These are phyloP conservation scores for Botia almorhae DNA, from an alignment of 2,797 vertebrate species.

Conservation along the genomic window DNA sequence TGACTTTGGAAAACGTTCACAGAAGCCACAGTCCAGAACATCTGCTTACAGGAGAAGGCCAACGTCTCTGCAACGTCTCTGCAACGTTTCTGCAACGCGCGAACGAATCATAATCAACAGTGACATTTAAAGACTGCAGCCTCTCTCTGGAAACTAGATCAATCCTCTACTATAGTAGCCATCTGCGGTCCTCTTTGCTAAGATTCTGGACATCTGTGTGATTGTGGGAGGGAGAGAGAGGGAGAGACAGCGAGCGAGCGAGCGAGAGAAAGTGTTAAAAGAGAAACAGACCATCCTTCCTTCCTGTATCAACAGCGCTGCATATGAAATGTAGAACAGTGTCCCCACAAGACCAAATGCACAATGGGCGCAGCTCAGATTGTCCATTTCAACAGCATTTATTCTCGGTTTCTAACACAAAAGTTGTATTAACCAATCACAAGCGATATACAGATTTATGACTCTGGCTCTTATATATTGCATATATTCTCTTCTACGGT, in stretches of 20 bases:
- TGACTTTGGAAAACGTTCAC: conserved; percentile 39
- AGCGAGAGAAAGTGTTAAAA: conserved; percentile 41
- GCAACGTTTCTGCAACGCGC: conserved; percentile 49
- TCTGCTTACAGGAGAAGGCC: conserved; percentile 44
- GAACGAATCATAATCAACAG: conserved; percentile 56
- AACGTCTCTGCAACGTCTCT: conserved; percentile 39
- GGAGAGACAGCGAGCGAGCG: neutral
- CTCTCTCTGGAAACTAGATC: conserved; percentile 67
- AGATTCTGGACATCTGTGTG: conserved; percentile 59
- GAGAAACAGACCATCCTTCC: conserved; percentile 41
- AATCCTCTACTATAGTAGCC: conserved; percentile 77
- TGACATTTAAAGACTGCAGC: conserved; percentile 63
- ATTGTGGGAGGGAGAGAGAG: conserved; percentile 33
- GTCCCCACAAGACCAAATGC: conserved; percentile 6
- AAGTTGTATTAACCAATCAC: conserved; percentile 23
- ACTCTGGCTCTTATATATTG: conserved; percentile 10
- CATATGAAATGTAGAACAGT: conserved; percentile 47
- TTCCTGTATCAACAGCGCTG: conserved; percentile 40
- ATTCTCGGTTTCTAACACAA: neutral
- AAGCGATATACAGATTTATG: neutral
- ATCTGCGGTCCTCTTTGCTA: conserved; percentile 69
- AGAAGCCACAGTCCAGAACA: conserved; percentile 40
- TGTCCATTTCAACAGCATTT: neutral
- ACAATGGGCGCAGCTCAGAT: conserved; percentile 10
- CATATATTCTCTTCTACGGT: neutral